Conservation (phyloP, 2,888 invertebrate species). For the Tetanocera ferruginea region DNA sequence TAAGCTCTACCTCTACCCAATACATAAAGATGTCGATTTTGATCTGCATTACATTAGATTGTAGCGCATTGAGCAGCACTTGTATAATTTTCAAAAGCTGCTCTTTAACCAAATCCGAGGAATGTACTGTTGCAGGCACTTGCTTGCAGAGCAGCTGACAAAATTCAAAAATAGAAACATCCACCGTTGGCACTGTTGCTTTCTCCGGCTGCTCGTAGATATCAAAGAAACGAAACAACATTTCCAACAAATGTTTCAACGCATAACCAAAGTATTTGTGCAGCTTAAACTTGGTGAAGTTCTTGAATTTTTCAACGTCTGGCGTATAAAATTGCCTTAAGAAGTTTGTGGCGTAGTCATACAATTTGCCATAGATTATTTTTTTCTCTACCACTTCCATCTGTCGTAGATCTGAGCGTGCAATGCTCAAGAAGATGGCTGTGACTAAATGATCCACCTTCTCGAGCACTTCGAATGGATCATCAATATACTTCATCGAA, state of each 20-base stretch:
- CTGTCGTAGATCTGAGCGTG: constrained; percentile 54
- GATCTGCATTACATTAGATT: constrained; percentile 59
- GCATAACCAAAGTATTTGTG: constrained; percentile 58
- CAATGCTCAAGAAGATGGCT: constrained; percentile 56
- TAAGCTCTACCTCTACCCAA: constrained; percentile 61
- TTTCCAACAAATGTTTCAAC: constrained; percentile 56
- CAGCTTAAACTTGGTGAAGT: constrained; percentile 54
- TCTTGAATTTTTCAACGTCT: constrained; percentile 56
- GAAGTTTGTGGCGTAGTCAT: constrained; percentile 58
- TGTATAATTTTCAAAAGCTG: constrained; percentile 56
- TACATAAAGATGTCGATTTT: constrained; percentile 60
- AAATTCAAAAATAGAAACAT: constrained; percentile 54
- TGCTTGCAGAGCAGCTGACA: constrained; percentile 48
- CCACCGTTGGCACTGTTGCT: constrained; percentile 46
- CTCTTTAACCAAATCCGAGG: constrained; percentile 47
- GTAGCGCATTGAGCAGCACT: constrained; percentile 58
- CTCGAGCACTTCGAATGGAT: constrained; percentile 57
- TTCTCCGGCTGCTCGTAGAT: constrained; percentile 50
- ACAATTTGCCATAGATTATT: constrained; percentile 56
- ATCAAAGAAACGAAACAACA: constrained; percentile 56
- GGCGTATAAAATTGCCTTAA: constrained; percentile 61
- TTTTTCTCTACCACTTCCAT: constrained; percentile 57
- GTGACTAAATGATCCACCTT: constrained; percentile 56
- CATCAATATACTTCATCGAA: constrained; percentile 56
- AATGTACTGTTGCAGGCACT: constrained; percentile 19